phyloP scores from a whole-genome alignment of 1,140 invertebrate genomes.

The Phthorimaea operculella region DNA sequence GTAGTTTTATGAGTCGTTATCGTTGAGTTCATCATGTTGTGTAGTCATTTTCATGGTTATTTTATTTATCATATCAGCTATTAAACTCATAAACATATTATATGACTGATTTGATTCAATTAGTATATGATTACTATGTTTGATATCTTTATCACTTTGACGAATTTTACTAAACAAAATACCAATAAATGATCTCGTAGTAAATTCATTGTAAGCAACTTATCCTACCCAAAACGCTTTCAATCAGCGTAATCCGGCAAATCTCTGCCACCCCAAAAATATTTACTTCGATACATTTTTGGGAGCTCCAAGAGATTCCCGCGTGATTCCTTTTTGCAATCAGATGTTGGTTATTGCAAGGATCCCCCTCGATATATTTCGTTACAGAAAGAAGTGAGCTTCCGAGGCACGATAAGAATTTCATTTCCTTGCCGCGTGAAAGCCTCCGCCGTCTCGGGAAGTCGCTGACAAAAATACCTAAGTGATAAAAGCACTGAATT shows the following conservation, averaged over 20 bases:
- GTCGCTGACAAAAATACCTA: constrained; percentile 61
- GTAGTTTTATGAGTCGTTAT: too few relatives aligned
- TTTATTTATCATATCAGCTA: too few relatives aligned
- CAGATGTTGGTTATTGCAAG: constrained; percentile 55
- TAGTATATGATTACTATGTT: too few relatives aligned
- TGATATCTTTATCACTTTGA: too few relatives aligned
- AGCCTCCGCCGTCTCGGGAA: constrained; percentile 57
- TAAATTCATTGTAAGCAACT: too few relatives aligned
- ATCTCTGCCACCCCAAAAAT: constrained; percentile 15
- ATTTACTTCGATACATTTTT: constrained; percentile 26
- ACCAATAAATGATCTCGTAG: too few relatives aligned
- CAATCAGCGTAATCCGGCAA: constrained; percentile 13
- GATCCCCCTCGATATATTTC: constrained; percentile 55
- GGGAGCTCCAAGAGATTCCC: constrained; percentile 34
- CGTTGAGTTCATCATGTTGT: too few relatives aligned
- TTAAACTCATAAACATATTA: too few relatives aligned
- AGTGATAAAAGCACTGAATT: constrained; percentile 62
- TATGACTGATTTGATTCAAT: too few relatives aligned
- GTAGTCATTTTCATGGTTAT: too few relatives aligned
- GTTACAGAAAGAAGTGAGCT: constrained; percentile 56
- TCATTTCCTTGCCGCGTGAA: constrained; percentile 61
- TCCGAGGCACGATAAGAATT: constrained; percentile 64
- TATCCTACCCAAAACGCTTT: constrained; percentile 16
- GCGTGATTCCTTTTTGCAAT: constrained; percentile 53
- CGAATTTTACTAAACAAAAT: too few relatives aligned